A percentile compares a stretch with the other conserved stretches of the same genome.
Conservation (phyloP, 2,888 invertebrate species). For the Liodrosophila aerea region DNA sequence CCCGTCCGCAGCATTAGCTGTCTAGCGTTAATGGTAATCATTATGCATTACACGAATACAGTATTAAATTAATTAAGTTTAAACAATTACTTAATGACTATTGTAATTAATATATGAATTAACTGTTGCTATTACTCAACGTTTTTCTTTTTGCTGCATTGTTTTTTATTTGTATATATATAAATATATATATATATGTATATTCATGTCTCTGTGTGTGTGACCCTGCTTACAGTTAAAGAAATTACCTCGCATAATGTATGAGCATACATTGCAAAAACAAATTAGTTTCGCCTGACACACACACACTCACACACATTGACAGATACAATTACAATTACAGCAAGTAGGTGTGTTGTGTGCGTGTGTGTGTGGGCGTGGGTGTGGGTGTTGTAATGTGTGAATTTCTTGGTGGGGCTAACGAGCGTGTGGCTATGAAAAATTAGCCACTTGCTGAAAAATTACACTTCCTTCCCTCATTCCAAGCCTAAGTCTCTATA, state of each 20-base stretch:
- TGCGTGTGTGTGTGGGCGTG: slow-evolving; percentile 22
- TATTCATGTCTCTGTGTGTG: slow-evolving; percentile 10
- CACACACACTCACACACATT: slow-evolving; percentile 16
- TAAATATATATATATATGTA: slow-evolving; percentile 9
- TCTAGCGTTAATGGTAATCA: slow-evolving; percentile 32
- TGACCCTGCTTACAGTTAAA: slow-evolving; percentile 62
- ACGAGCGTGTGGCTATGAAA: slow-evolving; percentile 65
- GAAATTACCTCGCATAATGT: slow-evolving; percentile 67
- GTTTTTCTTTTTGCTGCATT: slow-evolving; percentile 28
- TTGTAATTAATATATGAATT: slow-evolving; percentile 57
- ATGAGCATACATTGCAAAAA: slow-evolving; percentile 65
- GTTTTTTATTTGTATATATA: slow-evolving; percentile 4
- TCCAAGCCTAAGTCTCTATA: slow-evolving; percentile 17
- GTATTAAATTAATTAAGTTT: slow-evolving; percentile 72
- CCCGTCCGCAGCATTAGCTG: slow-evolving; percentile 42
- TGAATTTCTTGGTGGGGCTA: slow-evolving; percentile 34
- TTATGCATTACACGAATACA: slow-evolving; percentile 64
- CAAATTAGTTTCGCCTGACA: slow-evolving; percentile 60
- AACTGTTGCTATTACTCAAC: slow-evolving; percentile 50
- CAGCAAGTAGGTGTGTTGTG: slow-evolving; percentile 12
- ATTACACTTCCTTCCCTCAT: slow-evolving; percentile 45
- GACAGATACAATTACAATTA: too few relatives aligned
- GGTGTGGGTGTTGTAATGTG: too few relatives aligned
- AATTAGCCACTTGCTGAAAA: slow-evolving; percentile 73
- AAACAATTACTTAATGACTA: slow-evolving; percentile 73